Evolutionary conservation across 2,797 vertebrate genomes (phyloP).

Genomic region (Hafferia zeledoni): DNA sequence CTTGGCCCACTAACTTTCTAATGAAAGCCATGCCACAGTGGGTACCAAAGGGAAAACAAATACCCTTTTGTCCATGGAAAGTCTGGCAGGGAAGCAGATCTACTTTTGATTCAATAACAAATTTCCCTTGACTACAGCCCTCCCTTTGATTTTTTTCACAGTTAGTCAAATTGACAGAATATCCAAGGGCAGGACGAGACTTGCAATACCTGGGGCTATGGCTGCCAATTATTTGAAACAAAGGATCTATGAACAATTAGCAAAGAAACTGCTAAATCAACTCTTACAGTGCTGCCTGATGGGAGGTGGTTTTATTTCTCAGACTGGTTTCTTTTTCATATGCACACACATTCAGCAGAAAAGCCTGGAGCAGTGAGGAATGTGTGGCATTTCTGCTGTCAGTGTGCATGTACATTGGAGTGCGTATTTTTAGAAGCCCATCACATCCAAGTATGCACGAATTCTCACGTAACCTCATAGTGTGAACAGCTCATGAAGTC

Average conservation of each 20-base stretch:
- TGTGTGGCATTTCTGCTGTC: conserved; percentile 65
- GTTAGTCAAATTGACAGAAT: neutral
- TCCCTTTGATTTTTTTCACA: conserved; percentile 7
- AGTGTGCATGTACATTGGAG: conserved; percentile 43
- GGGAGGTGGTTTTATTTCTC: neutral
- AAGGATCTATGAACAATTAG: neutral
- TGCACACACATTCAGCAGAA: neutral
- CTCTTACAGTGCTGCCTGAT: neutral
- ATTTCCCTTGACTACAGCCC: conserved; percentile 16
- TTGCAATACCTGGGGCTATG: neutral
- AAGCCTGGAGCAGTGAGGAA: conserved; percentile 23
- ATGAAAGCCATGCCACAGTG: conserved; percentile 49
- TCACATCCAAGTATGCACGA: conserved; percentile 56
- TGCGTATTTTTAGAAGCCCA: conserved; percentile 59
- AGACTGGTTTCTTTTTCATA: neutral
- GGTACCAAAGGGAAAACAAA: conserved; percentile 52
- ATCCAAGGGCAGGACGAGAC: neutral
- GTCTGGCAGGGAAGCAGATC: conserved; percentile 16
- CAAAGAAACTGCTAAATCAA: neutral
- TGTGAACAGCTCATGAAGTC: neutral
- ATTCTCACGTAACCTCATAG: conserved; percentile 66
- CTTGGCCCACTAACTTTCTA: conserved; percentile 16
- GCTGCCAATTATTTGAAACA: neutral
- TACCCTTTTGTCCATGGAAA: conserved; percentile 34
- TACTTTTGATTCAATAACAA: conserved; percentile 40